These are phyloP conservation scores for Stratiolaelaps scimitus DNA, from an alignment of 1,140 invertebrate species.

Conservation along the genomic window DNA sequence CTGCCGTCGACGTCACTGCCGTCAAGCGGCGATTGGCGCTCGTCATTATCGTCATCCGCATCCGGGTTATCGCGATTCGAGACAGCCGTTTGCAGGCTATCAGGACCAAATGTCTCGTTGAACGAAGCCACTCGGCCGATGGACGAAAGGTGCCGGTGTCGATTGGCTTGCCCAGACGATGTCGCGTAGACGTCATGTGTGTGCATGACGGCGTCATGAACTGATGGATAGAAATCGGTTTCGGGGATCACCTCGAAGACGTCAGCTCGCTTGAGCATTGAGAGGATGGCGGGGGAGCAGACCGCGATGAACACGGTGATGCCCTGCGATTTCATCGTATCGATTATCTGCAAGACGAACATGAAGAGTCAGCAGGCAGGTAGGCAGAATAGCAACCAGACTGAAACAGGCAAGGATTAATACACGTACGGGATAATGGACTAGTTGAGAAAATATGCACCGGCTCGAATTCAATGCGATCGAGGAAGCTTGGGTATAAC, in stretches of 20 bases:
- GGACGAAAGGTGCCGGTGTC: not conserved
- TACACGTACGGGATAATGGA: too few species aligned
- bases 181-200: not conserved
- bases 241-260: not conserved
- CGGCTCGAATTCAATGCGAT: too few species aligned
- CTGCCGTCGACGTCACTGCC: too few species aligned
- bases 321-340: not conserved
- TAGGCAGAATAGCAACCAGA: not conserved
- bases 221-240: not conserved
- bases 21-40: not conserved
- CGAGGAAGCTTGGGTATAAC: too few species aligned
- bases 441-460: too few species aligned
- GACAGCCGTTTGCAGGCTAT: conserved; percentile 2
- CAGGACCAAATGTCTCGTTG: conserved; percentile 17
- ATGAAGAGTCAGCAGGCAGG: not conserved
- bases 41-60: not conserved
- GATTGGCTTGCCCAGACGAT: not conserved
- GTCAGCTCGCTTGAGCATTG: not conserved
- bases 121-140: not conserved
- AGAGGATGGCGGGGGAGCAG: not conserved
- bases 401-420: not conserved
- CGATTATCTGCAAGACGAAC: not conserved
- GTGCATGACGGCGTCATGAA: conserved; percentile 18
- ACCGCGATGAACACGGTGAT: not conserved
- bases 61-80: not conserved